A percentile compares a stretch with the other conserved stretches of the same genome.
Conservation (phyloP, 1,140 invertebrate genomes). For the Pogonognathellus flavescens region DNA sequence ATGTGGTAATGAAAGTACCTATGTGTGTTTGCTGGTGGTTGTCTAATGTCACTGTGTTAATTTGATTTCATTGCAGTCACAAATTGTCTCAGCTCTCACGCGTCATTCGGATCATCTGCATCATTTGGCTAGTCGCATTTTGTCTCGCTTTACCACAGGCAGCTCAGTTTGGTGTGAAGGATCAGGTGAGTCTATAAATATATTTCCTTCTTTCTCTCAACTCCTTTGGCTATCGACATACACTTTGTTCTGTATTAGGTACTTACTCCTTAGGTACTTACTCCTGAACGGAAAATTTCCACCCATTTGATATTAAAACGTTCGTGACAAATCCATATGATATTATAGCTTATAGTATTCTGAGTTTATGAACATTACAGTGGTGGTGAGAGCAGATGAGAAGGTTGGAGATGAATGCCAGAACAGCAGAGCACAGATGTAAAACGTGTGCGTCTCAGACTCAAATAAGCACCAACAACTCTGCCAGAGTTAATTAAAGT, state of each 20-base stretch:
- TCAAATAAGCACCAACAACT: neutral
- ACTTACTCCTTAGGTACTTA: too few relatives aligned
- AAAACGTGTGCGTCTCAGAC: neutral
- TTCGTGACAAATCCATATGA: too few relatives aligned
- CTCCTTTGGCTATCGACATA: too few relatives aligned
- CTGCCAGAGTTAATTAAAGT: conserved; percentile 13
- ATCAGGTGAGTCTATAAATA: conserved; percentile 52
- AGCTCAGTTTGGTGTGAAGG: conserved; percentile 71
- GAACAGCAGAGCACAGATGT: neutral
- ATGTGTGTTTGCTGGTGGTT: too few relatives aligned
- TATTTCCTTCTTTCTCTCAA: too few relatives aligned
- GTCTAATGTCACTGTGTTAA: neutral
- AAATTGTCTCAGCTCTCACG: conserved; percentile 72
- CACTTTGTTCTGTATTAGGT: too few relatives aligned
- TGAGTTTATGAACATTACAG: neutral
- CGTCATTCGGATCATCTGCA: conserved; percentile 74
- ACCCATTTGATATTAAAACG: neutral
- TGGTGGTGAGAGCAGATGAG: neutral
- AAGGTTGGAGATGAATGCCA: neutral
- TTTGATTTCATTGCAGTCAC: conserved; percentile 53
- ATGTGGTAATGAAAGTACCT: too few relatives aligned
- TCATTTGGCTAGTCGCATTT: conserved; percentile 75
- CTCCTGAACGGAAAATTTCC: neutral
- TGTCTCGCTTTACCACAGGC: conserved; percentile 82
- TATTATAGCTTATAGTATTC: too few relatives aligned